Conservation (phyloP, 2,888 invertebrate species). For the Drosophila neonasuta region DNA sequence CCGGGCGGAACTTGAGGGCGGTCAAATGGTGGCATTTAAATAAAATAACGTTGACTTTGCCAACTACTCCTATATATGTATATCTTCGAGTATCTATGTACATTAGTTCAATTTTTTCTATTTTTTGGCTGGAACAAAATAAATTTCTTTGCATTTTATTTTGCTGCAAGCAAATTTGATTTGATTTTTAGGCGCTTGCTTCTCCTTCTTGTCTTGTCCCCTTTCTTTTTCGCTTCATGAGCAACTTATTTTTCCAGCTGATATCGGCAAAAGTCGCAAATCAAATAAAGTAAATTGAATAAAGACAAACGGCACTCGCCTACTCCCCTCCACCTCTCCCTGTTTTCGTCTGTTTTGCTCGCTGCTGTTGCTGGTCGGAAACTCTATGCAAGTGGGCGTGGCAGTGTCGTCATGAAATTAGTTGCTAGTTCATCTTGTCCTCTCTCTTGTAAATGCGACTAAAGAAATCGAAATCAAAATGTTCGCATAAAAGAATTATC, state of each 20-base stretch:
- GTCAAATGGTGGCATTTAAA: constrained; percentile 50
- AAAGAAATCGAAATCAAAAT: constrained; percentile 73
- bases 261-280: constrained; percentile 74
- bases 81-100: constrained; percentile 2
- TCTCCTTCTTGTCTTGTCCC: background rate
- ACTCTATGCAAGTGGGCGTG: constrained; percentile 51
- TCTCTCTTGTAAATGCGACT: constrained; percentile 51
- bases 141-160: constrained; percentile 67
- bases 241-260: constrained; percentile 49
- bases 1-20: constrained; percentile 47
- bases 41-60: constrained; percentile 41
- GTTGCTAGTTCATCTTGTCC: constrained; percentile 58
- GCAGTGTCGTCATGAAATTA: constrained; percentile 61
- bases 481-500: constrained; percentile 76
- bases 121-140: constrained; percentile 41
- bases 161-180: constrained; percentile 61
- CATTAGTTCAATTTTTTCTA: constrained; percentile 11
- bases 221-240: constrained; percentile 1
- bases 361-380: constrained; percentile 11
- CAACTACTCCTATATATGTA: constrained; percentile 21
- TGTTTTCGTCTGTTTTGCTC: background rate
- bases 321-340: constrained; percentile 2
- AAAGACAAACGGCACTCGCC: constrained; percentile 68
- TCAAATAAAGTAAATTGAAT: constrained; percentile 77
- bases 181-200: constrained; percentile 60